These are phyloP conservation scores for Rhineura floridana DNA, from an alignment of 2,113 vertebrate species.

Conservation along the genomic window DNA sequence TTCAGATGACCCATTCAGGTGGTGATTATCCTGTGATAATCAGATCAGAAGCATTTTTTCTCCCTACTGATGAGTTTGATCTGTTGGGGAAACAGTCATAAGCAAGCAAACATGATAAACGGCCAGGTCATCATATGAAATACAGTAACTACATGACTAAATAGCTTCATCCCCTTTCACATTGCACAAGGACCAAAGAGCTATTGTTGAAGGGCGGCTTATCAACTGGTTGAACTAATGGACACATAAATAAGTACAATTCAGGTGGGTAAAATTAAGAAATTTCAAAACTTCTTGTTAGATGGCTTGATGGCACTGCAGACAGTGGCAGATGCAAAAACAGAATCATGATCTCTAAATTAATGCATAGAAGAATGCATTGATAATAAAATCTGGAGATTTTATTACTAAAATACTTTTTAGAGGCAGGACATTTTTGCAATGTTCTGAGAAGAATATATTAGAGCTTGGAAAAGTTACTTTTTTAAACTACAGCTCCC, in stretches of 20 bases:
- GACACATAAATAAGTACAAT: neutral
- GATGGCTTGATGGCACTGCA: too few species aligned
- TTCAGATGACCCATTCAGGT: neutral
- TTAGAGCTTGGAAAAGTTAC: too few species aligned
- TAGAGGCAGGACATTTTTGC: neutral
- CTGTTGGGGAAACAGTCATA: neutral
- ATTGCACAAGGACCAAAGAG: neutral
- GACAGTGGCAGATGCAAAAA: neutral
- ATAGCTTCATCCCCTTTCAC: neutral
- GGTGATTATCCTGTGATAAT: neutral
- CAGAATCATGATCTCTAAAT: neutral
- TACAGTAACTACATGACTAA: neutral
- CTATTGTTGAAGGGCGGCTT: neutral
- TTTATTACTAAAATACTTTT: too few species aligned
- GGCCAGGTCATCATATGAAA: neutral
- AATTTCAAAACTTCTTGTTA: neutral
- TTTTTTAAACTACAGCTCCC: too few species aligned
- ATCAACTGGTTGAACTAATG: neutral
- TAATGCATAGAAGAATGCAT: neutral
- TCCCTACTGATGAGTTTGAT: neutral
- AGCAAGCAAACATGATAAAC: neutral
- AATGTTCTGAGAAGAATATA: neutral
- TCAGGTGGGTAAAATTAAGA: neutral
- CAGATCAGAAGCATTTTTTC: neutral
- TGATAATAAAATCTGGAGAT: neutral